Base-by-base conservation (phyloP, 1,140 invertebrate genomes). In the Zaprionus gabonicus region DNA sequence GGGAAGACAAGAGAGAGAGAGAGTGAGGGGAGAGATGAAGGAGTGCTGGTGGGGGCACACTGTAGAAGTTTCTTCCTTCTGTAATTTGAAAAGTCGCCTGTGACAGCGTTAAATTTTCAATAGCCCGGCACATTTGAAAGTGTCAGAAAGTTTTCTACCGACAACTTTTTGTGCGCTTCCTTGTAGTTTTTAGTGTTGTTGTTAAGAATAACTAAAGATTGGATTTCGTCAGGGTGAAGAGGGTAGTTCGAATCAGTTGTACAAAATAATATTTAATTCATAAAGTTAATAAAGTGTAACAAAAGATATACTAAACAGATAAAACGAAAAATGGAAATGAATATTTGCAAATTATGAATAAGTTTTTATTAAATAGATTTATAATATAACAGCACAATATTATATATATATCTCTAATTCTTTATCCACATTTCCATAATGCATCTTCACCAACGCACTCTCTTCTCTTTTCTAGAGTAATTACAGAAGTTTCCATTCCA, bases 21-120 rank as follows among this genome's bases (percentile, higher is more conserved):
- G 31, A 34, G 31, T 10, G 31, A 9, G 28, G 9, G 31, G 53
- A 38, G 20, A 55, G 13, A 34, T 34, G 27, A 20, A 15, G 3
- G 10, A 12, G 15, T 63, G 3, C 9, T 23, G 15, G 20, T 4
- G 27, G 23, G 66, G 53, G 28, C 28, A 28, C 9, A 10, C 62
- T 67, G 64, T 41, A 74, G 46, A 78, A 68, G 71, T 58, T 76
- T 56, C 62, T 38, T 76, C 46, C 62, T 38, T 25, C 70, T 67
- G 57, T 66, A 72, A 67, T 72, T 72, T 72, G 69, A 62, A 76
- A 76, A 76, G 62, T 72, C 74, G 62, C 44, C 74, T 34, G 36
- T 58, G 66, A 70, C 76, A 67, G 36, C 49, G 57, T 78, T 66
- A 70, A 73, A 78, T 75, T 78, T 78, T 67, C 78, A 78, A 74